Percentiles rank a stretch among this genome's conserved stretches.
Evolutionary conservation across 2,113 vertebrate genomes (phyloP).

Genomic region (Noturus placidus): DNA sequence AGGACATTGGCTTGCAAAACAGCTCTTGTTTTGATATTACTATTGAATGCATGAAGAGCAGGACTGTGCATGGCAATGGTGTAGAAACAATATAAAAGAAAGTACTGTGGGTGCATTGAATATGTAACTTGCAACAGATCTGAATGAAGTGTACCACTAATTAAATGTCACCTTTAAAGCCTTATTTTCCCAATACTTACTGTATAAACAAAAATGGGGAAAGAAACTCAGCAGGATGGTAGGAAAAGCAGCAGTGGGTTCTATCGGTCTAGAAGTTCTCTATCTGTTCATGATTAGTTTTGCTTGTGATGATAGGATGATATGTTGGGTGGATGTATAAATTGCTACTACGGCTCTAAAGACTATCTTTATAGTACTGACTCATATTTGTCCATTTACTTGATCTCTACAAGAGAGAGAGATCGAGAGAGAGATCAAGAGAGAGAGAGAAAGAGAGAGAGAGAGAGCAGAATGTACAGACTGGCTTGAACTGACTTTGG

Average conservation of each 20-base stretch:
- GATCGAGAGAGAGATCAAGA: neutral
- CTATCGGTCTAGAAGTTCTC: neutral
- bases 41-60: neutral
- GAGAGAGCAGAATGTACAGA: neutral
- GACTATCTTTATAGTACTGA: neutral
- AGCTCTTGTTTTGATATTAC: slow-evolving; percentile 10
- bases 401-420: neutral
- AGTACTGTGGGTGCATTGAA: neutral
- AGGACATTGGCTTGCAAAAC: neutral
- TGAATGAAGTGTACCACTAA: neutral
- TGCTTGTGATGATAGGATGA: neutral
- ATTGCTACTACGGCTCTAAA: neutral
- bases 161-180: neutral
- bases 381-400: neutral
- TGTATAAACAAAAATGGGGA: neutral
- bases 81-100: neutral
- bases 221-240: neutral
- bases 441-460: too few relatives aligned
- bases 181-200: neutral
- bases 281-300: neutral
- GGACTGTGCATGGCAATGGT: neutral
- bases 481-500: neutral
- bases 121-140: neutral
- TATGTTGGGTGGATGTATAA: neutral
- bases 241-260: neutral